Conservation (phyloP, 2,797 vertebrate genomes). For the Acipenser transmontanus region DNA sequence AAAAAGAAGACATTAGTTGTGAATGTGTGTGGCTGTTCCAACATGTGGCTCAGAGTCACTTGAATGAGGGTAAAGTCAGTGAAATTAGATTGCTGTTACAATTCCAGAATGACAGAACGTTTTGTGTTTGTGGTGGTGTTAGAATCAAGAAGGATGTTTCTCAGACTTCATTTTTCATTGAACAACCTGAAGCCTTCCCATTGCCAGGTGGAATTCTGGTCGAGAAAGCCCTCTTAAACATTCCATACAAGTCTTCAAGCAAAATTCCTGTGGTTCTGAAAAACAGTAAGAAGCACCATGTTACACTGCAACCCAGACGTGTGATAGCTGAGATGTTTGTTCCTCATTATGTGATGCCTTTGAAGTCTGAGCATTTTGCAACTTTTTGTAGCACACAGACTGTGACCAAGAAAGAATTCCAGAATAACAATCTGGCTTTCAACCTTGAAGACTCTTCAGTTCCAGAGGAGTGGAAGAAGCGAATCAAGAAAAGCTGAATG, state of each 20-base stretch:
- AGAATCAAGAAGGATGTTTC: not conserved
- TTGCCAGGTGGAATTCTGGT: constrained; percentile 1
- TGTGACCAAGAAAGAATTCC: not conserved
- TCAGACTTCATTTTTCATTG: constrained; percentile 14
- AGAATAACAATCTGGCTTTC: not conserved
- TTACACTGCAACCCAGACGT: constrained; percentile 3
- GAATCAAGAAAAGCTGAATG: constrained; percentile 9
- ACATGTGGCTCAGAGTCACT: not conserved
- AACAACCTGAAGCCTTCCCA: not conserved
- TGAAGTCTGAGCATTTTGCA: not conserved
- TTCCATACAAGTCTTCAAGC: constrained; percentile 3
- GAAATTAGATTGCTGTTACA: too few species aligned
- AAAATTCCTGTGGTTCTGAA: constrained; percentile 14
- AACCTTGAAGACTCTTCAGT: constrained; percentile 13
- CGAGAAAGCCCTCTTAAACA: constrained; percentile 12
- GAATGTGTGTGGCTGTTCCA: too few species aligned
- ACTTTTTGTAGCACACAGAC: too few species aligned
- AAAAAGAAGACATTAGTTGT: too few species aligned
- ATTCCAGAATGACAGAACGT: too few species aligned
- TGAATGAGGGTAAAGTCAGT: not conserved
- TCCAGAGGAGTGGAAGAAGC: constrained; percentile 16
- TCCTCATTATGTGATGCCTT: constrained; percentile 10
- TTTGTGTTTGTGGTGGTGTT: too few species aligned
- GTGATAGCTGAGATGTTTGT: constrained; percentile 15
- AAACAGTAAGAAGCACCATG: constrained; percentile 5